Evolutionary conservation across 2,888 invertebrate genomes (phyloP).

Genomic region (Tenthredo livida): DNA sequence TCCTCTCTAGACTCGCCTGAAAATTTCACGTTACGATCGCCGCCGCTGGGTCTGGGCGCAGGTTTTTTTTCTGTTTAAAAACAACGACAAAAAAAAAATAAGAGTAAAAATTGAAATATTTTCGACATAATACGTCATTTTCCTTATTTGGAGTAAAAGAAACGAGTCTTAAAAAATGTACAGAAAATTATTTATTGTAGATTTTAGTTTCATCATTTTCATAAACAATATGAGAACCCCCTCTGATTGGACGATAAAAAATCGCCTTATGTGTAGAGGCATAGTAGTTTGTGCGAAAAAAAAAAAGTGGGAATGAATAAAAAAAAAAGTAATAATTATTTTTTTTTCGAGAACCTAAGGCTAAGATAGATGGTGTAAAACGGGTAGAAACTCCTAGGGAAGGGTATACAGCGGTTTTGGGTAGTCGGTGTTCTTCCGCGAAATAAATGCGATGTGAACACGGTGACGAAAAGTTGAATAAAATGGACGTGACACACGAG

Average conservation of each 20-base stretch:
- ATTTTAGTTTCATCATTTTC: too few relatives aligned
- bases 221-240: neutral
- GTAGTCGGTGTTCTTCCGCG: neutral
- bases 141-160: too few relatives aligned
- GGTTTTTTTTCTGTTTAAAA: conserved; percentile 73
- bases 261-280: neutral
- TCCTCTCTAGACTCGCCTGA: conserved; percentile 85
- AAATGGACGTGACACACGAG: conserved; percentile 48
- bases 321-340: neutral
- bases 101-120: too few relatives aligned
- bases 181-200: too few relatives aligned
- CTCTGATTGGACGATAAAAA: neutral
- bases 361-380: neutral
- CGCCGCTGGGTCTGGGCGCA: conserved; percentile 67
- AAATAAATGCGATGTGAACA: neutral
- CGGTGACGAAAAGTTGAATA: neutral
- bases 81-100: neutral
- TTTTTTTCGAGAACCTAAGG: neutral
- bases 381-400: too few relatives aligned
- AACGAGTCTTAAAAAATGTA: too few relatives aligned
- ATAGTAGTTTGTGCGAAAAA: neutral
- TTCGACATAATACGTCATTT: too few relatives aligned
- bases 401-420: too few relatives aligned
- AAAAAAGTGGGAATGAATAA: neutral
- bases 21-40: conserved; percentile 80